A percentile compares a stretch with the other conserved stretches of the same genome.
Conservation (phyloP, 2,888 invertebrate genomes). For the Drosophila siamana region DNA sequence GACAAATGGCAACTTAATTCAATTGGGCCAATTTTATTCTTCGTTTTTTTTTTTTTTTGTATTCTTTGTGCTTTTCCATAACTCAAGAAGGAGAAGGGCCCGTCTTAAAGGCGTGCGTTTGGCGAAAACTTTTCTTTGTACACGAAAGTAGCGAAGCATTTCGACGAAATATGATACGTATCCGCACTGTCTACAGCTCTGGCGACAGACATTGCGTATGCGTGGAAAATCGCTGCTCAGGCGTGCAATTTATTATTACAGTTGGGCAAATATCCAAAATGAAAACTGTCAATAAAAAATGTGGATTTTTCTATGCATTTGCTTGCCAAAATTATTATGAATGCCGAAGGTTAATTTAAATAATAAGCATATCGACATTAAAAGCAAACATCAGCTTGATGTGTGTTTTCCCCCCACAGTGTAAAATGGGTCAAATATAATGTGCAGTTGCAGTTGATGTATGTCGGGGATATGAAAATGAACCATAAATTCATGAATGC, state of each 20-base stretch:
- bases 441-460: constrained; percentile 3
- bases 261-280: constrained; percentile 50
- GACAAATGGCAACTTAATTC: constrained; percentile 71
- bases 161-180: constrained; percentile 35
- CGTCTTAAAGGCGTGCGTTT: constrained; percentile 43
- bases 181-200: constrained; percentile 37
- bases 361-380: not conserved
- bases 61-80: constrained; percentile 7
- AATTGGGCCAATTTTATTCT: constrained; percentile 53
- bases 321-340: not conserved
- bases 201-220: constrained; percentile 24
- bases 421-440: constrained; percentile 10
- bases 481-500: constrained; percentile 54
- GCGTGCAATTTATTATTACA: constrained; percentile 60
- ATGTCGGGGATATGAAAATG: constrained; percentile 34
- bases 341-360: not conserved
- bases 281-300: constrained; percentile 47
- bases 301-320: not conserved
- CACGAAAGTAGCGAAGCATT: constrained; percentile 26
- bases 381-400: not conserved
- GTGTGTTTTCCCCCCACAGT: not conserved
- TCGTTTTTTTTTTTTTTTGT: constrained; percentile 5
- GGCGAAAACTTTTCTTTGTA: constrained; percentile 26
- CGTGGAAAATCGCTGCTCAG: constrained; percentile 36
- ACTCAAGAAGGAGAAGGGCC: not conserved